phyloP scores from a whole-genome alignment of 1,140 invertebrate species.

The Penaeus chinensis region DNA sequence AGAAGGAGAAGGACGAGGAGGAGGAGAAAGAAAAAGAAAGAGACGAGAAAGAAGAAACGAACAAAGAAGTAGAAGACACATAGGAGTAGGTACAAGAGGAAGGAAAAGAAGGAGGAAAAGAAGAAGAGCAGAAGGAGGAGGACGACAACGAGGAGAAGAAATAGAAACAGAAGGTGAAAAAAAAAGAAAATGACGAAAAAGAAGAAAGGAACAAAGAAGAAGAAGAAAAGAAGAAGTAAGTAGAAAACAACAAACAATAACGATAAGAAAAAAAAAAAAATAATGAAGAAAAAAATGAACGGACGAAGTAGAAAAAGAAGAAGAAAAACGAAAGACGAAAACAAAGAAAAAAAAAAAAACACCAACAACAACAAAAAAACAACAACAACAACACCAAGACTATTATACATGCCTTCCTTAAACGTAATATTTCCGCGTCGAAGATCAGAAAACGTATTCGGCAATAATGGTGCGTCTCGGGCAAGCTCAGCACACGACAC shows the following conservation, averaged over 20 bases:
- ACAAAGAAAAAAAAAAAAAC: too few relatives aligned
- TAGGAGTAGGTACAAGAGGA: neutral
- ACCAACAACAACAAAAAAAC: too few relatives aligned
- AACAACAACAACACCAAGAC: too few relatives aligned
- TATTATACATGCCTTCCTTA: too few relatives aligned
- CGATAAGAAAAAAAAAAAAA: neutral
- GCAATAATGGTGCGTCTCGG: too few relatives aligned
- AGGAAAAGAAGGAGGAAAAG: neutral
- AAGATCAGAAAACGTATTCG: too few relatives aligned
- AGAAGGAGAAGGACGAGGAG: neutral
- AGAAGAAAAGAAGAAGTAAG: neutral
- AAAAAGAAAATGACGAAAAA: neutral
- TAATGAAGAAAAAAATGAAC: neutral
- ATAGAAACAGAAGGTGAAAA: neutral
- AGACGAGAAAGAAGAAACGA: too few relatives aligned
- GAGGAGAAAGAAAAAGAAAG: too few relatives aligned
- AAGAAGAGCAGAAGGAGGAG: neutral
- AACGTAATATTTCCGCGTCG: too few relatives aligned
- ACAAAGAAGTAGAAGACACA: neutral
- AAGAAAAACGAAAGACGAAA: neutral
- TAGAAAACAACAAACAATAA: neutral
- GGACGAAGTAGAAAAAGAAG: neutral
- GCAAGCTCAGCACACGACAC: too few relatives aligned
- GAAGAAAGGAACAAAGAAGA: neutral
- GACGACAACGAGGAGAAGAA: neutral